These are phyloP conservation scores for Saturnia pavonia DNA, from an alignment of 2,888 invertebrate genomes.

Conservation along the genomic window DNA sequence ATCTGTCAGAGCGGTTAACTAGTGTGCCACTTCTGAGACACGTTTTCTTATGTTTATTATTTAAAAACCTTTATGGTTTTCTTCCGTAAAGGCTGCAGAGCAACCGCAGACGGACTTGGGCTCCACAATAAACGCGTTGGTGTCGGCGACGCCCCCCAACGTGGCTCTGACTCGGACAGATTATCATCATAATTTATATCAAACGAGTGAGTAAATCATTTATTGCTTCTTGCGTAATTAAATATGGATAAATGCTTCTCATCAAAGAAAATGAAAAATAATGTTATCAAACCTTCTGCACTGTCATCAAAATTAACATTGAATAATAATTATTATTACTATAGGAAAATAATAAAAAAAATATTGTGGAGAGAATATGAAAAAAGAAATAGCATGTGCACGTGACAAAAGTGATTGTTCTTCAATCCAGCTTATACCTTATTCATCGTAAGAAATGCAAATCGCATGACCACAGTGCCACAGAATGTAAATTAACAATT, in stretches of 20 bases:
- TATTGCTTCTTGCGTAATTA: background rate
- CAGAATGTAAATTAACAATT: too few species aligned
- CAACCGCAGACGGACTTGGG: slow-evolving; percentile 85
- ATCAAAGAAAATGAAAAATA: too few species aligned
- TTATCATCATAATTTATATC: slow-evolving; percentile 70
- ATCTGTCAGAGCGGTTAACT: background rate
- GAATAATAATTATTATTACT: too few species aligned
- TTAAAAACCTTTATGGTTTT: background rate
- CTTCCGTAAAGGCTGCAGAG: slow-evolving; percentile 77
- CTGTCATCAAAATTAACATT: too few species aligned
- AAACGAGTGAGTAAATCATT: slow-evolving; percentile 57
- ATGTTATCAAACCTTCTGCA: too few species aligned
- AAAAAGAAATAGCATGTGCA: too few species aligned
- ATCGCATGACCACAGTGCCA: too few species aligned
- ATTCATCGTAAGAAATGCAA: too few species aligned
- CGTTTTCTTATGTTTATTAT: background rate
- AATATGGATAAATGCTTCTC: background rate
- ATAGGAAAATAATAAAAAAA: too few species aligned
- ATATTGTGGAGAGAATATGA: too few species aligned
- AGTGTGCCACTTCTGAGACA: background rate
- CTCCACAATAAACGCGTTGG: slow-evolving; percentile 90
- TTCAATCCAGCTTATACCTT: too few species aligned
- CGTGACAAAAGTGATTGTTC: too few species aligned
- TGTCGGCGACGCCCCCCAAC: slow-evolving; percentile 94
- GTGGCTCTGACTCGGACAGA: slow-evolving; percentile 90